phyloP scores from a whole-genome alignment of 37 sponge, comb jelly and placozoan genomes.

The Petrosia ficiformis region DNA sequence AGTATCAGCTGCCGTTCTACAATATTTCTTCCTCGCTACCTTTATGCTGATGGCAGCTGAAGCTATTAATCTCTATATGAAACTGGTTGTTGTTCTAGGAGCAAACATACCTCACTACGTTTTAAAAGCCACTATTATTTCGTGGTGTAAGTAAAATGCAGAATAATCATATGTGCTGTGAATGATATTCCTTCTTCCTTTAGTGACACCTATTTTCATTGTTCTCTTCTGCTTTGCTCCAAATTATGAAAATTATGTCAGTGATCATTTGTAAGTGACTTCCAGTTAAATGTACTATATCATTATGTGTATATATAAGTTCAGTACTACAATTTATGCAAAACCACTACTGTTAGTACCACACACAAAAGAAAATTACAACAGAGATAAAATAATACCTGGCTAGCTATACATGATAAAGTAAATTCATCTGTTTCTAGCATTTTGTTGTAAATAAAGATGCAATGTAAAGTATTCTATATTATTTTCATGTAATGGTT shows the following conservation, averaged over 20 bases:
- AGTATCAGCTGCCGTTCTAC: constrained; percentile 19
- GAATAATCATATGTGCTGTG: no score
- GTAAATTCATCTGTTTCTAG: no score
- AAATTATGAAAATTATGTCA: not conserved
- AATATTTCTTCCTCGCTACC: constrained; percentile 54
- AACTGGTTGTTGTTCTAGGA: constrained; percentile 34
- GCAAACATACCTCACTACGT: constrained; percentile 7
- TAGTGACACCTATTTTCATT: constrained; percentile 6
- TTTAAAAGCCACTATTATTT: constrained; percentile 16
- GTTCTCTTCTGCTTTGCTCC: constrained; percentile 5
- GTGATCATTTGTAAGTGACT: not conserved
- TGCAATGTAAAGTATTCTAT: no score
- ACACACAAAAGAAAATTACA: no score
- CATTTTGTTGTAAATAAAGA: no score
- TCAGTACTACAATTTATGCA: no score
- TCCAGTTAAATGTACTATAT: no score
- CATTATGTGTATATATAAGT: no score
- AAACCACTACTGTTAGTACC: no score
- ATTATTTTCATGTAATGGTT: not conserved
- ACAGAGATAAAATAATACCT: no score
- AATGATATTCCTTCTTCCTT: not conserved
- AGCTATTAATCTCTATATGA: constrained; percentile 43
- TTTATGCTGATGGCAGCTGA: constrained; percentile 46
- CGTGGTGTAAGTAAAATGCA: constrained; percentile 42
- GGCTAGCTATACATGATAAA: no score